phyloP scores from a whole-genome alignment of 2,888 invertebrate genomes.

The Allolobophora icterica region DNA sequence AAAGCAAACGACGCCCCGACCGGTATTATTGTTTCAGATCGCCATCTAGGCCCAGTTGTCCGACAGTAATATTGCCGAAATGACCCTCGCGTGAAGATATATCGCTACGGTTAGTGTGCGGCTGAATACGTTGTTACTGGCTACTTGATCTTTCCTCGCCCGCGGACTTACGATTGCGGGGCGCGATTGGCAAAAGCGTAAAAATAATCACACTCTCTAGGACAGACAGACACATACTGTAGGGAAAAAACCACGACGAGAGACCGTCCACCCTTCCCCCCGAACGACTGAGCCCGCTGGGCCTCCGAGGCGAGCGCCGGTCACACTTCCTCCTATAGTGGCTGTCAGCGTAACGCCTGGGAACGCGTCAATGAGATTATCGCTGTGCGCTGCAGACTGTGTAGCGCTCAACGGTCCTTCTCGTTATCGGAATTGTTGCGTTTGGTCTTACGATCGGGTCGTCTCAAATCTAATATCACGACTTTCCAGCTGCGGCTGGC shows the following conservation, averaged over 20 bases:
- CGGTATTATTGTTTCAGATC: neutral
- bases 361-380: neutral
- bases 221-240: neutral
- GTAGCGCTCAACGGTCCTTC: too few species aligned
- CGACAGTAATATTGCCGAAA: neutral
- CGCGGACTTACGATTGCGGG: neutral
- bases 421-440: too few species aligned
- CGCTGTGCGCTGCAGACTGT: neutral
- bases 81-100: neutral
- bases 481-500: neutral
- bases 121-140: neutral
- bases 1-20: neutral
- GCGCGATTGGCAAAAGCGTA: neutral
- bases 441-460: neutral
- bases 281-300: neutral
- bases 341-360: neutral
- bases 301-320: neutral
- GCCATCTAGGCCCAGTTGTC: neutral
- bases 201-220: neutral
- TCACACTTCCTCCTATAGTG: neutral
- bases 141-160: neutral
- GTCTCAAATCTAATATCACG: neutral
- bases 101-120: neutral
- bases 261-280: neutral
- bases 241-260: neutral